These are phyloP conservation scores for Proisotoma minuta DNA, from an alignment of 2,888 invertebrate species.

Conservation along the genomic window DNA sequence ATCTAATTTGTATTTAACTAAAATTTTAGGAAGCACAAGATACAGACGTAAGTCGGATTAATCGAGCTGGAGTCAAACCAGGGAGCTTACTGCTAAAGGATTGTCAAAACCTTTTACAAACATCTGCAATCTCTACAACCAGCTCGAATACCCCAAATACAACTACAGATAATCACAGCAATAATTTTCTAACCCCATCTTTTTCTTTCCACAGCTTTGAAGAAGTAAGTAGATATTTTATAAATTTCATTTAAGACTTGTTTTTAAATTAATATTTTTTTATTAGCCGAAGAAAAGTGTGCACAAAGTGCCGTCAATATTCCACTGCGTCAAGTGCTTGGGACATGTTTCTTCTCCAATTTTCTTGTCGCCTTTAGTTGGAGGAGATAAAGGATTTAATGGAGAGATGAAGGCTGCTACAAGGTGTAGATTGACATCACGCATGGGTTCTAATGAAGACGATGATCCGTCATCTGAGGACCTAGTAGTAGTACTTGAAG, in stretches of 20 bases:
- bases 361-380: too few relatives aligned
- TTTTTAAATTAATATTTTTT: neutral
- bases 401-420: neutral
- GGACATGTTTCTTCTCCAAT: slow-evolving; percentile 47
- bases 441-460: neutral
- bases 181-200: slow-evolving; percentile 13
- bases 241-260: too few relatives aligned
- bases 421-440: slow-evolving; percentile 20
- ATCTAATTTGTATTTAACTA: too few relatives aligned
- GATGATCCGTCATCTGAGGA: too few relatives aligned
- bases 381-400: neutral
- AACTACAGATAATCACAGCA: neutral
- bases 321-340: slow-evolving; percentile 48
- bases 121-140: slow-evolving; percentile 4
- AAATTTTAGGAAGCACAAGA: slow-evolving; percentile 12
- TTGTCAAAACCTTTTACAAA: slow-evolving; percentile 15
- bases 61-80: slow-evolving; percentile 7
- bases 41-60: neutral
- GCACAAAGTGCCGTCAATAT: slow-evolving; percentile 46
- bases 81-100: slow-evolving; percentile 11
- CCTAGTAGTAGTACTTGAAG: too few relatives aligned
- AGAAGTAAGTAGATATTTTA: slow-evolving; percentile 23
- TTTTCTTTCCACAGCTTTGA: slow-evolving; percentile 27
- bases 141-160: neutral
- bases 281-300: slow-evolving; percentile 39